Evolutionary conservation across 2,888 invertebrate species (phyloP).

Genomic region (Leptarthrus brevirostris): DNA sequence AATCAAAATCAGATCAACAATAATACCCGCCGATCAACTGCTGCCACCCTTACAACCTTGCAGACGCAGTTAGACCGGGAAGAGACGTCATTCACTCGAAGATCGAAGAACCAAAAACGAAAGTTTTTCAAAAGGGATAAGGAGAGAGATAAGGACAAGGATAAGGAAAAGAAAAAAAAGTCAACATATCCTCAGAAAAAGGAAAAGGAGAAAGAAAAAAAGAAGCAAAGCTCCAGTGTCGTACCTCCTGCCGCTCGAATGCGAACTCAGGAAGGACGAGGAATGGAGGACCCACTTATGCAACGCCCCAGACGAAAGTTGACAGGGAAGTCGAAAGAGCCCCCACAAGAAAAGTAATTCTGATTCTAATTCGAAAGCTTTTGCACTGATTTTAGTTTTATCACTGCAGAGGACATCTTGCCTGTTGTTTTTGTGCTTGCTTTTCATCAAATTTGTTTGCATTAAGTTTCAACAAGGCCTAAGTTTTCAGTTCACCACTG

Average conservation of each 20-base stretch:
- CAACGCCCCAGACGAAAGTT: constrained; percentile 63
- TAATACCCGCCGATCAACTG: constrained; percentile 54
- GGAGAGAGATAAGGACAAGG: constrained; percentile 21
- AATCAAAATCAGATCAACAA: constrained; percentile 23
- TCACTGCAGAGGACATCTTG: constrained; percentile 35
- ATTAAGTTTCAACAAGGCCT: constrained; percentile 26
- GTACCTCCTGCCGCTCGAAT: constrained; percentile 61
- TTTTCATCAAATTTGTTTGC: constrained; percentile 40
- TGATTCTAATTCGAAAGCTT: constrained; percentile 39
- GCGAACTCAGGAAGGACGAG: constrained; percentile 57
- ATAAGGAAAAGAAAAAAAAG: constrained; percentile 33
- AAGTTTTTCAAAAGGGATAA: constrained; percentile 16
- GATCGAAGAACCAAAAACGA: constrained; percentile 7
- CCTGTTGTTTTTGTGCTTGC: constrained; percentile 36
- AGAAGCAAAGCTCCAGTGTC: constrained; percentile 62
- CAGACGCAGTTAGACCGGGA: constrained; percentile 5
- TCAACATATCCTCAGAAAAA: constrained; percentile 21
- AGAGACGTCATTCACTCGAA: constrained; percentile 9
- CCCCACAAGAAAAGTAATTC: constrained; percentile 58
- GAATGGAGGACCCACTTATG: constrained; percentile 65
- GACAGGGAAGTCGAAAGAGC: constrained; percentile 58
- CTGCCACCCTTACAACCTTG: constrained; percentile 47
- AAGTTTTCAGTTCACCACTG: constrained; percentile 38
- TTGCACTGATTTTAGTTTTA: constrained; percentile 43
- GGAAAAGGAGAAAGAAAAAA: constrained; percentile 53